Base-by-base conservation (phyloP, 1,140 invertebrate genomes). In the Lethrus apterus region DNA sequence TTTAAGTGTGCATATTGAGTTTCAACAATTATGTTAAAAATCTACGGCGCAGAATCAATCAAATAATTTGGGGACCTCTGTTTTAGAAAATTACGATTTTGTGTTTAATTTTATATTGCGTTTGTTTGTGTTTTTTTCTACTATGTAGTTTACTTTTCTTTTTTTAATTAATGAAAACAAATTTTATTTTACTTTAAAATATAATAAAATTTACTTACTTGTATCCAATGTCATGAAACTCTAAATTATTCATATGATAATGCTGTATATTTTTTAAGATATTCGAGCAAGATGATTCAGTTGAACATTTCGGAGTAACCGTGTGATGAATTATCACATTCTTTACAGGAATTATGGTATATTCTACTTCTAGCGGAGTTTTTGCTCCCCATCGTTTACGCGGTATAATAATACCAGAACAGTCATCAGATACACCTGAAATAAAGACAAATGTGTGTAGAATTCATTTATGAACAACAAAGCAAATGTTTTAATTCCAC, bases 281-380 rank as follows among this genome's bases (percentile, higher is more conserved):
- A 2, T 52, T 43, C 2, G 63, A 59, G 50, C 81, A 87, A 18
- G 66, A 52, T 5, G 56, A 44, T 31, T 74, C 65, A 0, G 69
- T 68, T 1, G 44, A 45, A 55, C 84, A 86, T 36, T 68, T 65
- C 3, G 56, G 45, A 0, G 76, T 77, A 0, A 75, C 80, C 2
- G 82, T 81, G 53, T 87, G 84, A 59, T 84, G 80, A 30, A 86
- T 73, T 14, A 88, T 75, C 1, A 82, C 82, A 44, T 79, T 72
- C 53, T 69, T 56, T 0, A 74, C 64, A 13, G 79, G 79, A 7
- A 73, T 66, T 7, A 71, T 60, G 1, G 74, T 62, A 52, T 80
- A 78, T 17, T 73, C 59, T 2, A 79, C 62, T 13, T 68, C 65
- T 2, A 54, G 48, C 1, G 76, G 63, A 0, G 56, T 59, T 40